Conservation (phyloP, 2,797 vertebrate species). For the Diplodus puntazzo region DNA sequence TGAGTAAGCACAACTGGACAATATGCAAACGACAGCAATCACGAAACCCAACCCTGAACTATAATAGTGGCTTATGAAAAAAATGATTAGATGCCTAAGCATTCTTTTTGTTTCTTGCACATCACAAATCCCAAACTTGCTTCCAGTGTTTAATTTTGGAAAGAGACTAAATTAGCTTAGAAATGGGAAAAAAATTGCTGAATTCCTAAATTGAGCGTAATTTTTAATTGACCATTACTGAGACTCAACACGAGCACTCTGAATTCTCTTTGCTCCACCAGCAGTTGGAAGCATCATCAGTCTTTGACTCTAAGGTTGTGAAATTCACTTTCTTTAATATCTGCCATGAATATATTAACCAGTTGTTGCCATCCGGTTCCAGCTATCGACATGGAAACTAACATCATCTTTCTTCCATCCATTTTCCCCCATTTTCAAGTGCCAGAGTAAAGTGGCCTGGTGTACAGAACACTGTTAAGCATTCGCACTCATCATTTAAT, state of each 20-base stretch:
- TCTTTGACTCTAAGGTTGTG: constrained; percentile 43
- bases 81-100: not conserved
- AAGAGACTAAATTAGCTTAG: not conserved
- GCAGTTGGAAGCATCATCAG: constrained; percentile 24
- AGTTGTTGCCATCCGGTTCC: constrained; percentile 28
- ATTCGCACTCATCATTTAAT: constrained; percentile 89
- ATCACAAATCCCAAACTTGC: not conserved
- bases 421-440: constrained; percentile 65
- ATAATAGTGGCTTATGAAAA: too few species aligned
- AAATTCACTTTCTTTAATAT: constrained; percentile 67
- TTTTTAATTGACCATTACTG: constrained; percentile 45
- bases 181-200: constrained; percentile 8
- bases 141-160: not conserved
- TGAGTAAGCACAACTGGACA: too few species aligned
- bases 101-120: not conserved
- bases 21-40: too few species aligned
- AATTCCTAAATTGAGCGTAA: constrained; percentile 45
- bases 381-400: constrained; percentile 26
- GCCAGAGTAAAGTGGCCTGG: constrained; percentile 73
- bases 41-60: too few species aligned
- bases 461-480: constrained; percentile 75
- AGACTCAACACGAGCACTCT: not conserved
- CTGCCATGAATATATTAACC: constrained; percentile 60
- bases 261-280: constrained; percentile 25
- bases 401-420: constrained; percentile 50